Conservation (phyloP, 2,888 invertebrate genomes). For the Blera fallax region DNA sequence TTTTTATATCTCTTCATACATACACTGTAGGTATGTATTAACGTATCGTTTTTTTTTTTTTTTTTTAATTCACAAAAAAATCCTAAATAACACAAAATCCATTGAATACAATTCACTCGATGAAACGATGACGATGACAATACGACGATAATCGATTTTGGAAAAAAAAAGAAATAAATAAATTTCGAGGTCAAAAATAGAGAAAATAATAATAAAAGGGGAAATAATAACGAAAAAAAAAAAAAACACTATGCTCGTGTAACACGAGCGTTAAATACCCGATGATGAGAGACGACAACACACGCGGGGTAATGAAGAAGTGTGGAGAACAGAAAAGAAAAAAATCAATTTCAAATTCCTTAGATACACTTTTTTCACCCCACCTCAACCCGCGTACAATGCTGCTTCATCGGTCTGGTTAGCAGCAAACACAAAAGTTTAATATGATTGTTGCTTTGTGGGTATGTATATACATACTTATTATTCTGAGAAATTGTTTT, state of each 20-base stretch:
- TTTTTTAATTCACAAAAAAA: no score
- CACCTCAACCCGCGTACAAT: slow-evolving; percentile 3
- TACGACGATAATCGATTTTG: slow-evolving; percentile 47
- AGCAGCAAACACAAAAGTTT: slow-evolving; percentile 63
- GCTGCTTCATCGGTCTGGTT: slow-evolving; percentile 49
- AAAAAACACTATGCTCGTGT: slow-evolving; percentile 49
- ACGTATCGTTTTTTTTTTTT: background rate
- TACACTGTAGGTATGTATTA: background rate
- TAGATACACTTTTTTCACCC: slow-evolving; percentile 65
- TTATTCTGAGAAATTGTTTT: slow-evolving; percentile 51
- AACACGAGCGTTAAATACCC: slow-evolving; percentile 48
- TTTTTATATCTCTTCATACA: background rate
- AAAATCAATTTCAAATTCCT: slow-evolving; percentile 72
- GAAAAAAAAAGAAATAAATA: slow-evolving; percentile 52
- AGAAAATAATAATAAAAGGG: slow-evolving; percentile 48
- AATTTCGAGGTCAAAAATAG: slow-evolving; percentile 59
- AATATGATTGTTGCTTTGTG: slow-evolving; percentile 63
- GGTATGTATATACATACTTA: slow-evolving; percentile 25
- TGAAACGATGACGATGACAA: slow-evolving; percentile 32
- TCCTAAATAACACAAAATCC: background rate
- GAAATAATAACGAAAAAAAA: slow-evolving; percentile 43
- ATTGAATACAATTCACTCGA: slow-evolving; percentile 15
- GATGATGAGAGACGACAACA: slow-evolving; percentile 10
- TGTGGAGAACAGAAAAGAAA: slow-evolving; percentile 23
- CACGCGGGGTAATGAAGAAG: background rate